Conservation (phyloP, 2,888 invertebrate species). For the Acronicta psi region DNA sequence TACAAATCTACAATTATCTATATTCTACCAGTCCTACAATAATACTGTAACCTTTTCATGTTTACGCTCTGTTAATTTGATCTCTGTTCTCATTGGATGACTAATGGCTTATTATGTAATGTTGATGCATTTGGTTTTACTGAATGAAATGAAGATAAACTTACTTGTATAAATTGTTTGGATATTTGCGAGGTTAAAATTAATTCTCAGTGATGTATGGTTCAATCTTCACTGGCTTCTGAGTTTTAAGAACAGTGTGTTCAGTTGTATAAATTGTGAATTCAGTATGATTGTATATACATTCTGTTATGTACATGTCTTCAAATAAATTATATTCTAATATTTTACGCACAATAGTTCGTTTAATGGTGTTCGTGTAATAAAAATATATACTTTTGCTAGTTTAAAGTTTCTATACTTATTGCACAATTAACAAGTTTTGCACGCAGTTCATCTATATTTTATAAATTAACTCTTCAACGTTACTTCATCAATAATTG, state of each 20-base stretch:
- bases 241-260: conserved; percentile 12
- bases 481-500: conserved; percentile 32
- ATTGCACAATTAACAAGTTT: conserved; percentile 50
- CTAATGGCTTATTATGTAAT: conserved; percentile 28
- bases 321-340: conserved; percentile 25
- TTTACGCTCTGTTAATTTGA: conserved; percentile 25
- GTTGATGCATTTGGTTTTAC: conserved; percentile 33
- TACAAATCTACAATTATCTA: conserved; percentile 9
- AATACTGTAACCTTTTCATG: conserved; percentile 8
- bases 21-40: conserved; percentile 9
- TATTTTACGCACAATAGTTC: conserved; percentile 37
- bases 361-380: conserved; percentile 21
- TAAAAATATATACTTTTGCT: conserved; percentile 28
- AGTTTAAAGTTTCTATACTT: conserved; percentile 27
- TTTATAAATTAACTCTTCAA: conserved; percentile 21
- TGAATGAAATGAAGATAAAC: conserved; percentile 36
- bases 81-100: conserved; percentile 51
- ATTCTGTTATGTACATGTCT: conserved; percentile 9
- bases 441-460: conserved; percentile 36
- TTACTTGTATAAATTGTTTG: conserved; percentile 14
- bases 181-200: conserved; percentile 5
- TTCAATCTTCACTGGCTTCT: conserved; percentile 3
- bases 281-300: conserved; percentile 11
- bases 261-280: conserved; percentile 11
- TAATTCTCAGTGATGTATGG: conserved; percentile 21